phyloP scores from a whole-genome alignment of 1,140 invertebrate genomes.

The Maconellicoccus hirsutus region DNA sequence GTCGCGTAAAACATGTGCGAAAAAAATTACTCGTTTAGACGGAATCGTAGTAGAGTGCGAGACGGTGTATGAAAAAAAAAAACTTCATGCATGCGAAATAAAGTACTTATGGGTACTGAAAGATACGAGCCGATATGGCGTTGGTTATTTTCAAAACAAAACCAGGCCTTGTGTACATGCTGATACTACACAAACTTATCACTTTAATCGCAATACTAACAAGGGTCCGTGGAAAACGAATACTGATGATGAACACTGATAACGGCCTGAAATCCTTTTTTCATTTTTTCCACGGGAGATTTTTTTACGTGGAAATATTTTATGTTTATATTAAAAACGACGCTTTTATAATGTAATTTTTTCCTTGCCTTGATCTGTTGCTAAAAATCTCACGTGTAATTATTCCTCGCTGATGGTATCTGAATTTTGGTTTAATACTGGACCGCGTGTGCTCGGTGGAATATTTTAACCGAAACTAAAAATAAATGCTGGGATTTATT shows the following conservation, averaged over 20 bases:
- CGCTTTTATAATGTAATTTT: too few species aligned
- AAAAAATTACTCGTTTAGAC: not conserved
- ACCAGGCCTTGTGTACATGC: not conserved
- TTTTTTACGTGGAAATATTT: too few species aligned
- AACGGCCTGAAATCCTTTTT: not conserved
- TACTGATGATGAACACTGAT: not conserved
- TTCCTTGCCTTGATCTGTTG: too few species aligned
- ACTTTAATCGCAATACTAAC: not conserved
- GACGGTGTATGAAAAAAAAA: not conserved
- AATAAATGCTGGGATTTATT: too few species aligned
- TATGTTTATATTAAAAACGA: too few species aligned
- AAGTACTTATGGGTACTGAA: not conserved
- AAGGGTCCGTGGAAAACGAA: not conserved
- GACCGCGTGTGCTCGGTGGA: too few species aligned
- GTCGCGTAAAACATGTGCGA: not conserved
- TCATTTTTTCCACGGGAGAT: not conserved
- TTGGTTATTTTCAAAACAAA: not conserved
- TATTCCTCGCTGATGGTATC: too few species aligned
- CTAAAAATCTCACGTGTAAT: too few species aligned
- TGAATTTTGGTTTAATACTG: too few species aligned
- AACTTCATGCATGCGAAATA: not conserved
- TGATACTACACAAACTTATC: not conserved
- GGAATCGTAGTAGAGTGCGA: not conserved
- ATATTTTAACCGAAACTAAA: too few species aligned
- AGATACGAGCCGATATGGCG: conserved; percentile 2